Conservation (phyloP, 2,113 vertebrate species). For the Aspidoscelis tigris region DNA sequence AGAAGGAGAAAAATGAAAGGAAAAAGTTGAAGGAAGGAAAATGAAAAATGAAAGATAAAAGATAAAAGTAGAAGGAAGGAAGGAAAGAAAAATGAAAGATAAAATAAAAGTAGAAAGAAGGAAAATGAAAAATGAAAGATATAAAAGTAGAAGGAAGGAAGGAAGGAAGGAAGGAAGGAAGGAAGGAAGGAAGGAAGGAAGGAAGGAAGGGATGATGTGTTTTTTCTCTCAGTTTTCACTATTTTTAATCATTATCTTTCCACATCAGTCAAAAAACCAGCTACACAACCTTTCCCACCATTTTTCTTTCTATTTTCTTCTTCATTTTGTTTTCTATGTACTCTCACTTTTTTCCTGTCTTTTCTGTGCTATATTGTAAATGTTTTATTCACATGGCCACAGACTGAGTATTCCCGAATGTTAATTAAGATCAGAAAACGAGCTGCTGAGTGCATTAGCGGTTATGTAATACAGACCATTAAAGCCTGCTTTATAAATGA, state of each 20-base stretch:
- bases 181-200: no score
- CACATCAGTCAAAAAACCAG: slow-evolving; percentile 2
- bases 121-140: no score
- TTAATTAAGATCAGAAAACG: slow-evolving; percentile 74
- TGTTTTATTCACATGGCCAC: slow-evolving; percentile 60
- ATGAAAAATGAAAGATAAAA: no score
- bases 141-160: no score
- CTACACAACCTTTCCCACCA: slow-evolving; percentile 22
- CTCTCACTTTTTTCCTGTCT: slow-evolving; percentile 14
- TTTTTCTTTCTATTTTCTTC: slow-evolving; percentile 16
- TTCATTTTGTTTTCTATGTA: slow-evolving; percentile 36
- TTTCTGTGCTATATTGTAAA: slow-evolving; percentile 56
- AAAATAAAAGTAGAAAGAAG: no score
- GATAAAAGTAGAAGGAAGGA: no score
- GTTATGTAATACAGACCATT: slow-evolving; percentile 66
- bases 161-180: no score
- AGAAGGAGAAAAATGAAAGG: no score
- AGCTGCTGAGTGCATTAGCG: slow-evolving; percentile 57
- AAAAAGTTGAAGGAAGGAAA: no score
- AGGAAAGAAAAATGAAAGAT: no score
- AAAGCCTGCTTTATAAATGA: slow-evolving; percentile 68
- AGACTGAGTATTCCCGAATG: slow-evolving; percentile 55
- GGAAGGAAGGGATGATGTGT: not conserved
- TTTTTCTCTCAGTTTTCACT: not conserved
- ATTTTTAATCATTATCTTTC: slow-evolving; percentile 35